phyloP scores from a whole-genome alignment of 2,113 vertebrate genomes.

The Orycteropus afer region DNA sequence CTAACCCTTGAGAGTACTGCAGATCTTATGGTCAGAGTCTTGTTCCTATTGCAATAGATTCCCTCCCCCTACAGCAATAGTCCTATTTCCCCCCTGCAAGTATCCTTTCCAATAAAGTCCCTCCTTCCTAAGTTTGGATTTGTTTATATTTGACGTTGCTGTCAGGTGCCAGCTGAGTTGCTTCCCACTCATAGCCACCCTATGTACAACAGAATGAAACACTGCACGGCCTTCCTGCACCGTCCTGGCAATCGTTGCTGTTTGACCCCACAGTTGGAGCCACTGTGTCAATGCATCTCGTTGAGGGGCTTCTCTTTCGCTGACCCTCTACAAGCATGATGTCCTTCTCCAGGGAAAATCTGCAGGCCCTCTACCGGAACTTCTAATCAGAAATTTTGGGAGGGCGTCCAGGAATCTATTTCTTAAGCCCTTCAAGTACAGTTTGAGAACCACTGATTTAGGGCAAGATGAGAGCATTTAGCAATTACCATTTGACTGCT shows the following conservation, averaged over 20 bases:
- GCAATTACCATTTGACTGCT: too few species aligned
- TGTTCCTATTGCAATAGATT: not conserved
- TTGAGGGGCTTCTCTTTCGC: not conserved
- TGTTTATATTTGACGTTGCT: not conserved
- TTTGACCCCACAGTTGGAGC: not conserved
- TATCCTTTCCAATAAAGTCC: not conserved
- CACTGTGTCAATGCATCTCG: not conserved
- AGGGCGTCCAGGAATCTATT: not conserved
- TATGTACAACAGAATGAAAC: not conserved
- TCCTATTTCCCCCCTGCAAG: not conserved
- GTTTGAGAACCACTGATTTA: not conserved
- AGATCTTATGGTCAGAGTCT: not conserved
- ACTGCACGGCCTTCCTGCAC: not conserved
- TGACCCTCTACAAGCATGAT: not conserved
- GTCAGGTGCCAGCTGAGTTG: too few species aligned
- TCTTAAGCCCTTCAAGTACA: not conserved
- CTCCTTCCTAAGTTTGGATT: not conserved
- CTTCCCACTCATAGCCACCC: not conserved
- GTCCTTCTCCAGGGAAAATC: not conserved
- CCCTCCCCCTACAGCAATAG: not conserved
- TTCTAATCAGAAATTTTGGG: not conserved
- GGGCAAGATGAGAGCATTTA: not conserved
- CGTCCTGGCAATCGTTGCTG: too few species aligned
- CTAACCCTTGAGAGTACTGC: not conserved
- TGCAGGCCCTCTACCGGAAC: not conserved